phyloP scores from a whole-genome alignment of 30 jellyfish, hydroid and myxozoan genomes.

The Cassiopea andromeda region DNA sequence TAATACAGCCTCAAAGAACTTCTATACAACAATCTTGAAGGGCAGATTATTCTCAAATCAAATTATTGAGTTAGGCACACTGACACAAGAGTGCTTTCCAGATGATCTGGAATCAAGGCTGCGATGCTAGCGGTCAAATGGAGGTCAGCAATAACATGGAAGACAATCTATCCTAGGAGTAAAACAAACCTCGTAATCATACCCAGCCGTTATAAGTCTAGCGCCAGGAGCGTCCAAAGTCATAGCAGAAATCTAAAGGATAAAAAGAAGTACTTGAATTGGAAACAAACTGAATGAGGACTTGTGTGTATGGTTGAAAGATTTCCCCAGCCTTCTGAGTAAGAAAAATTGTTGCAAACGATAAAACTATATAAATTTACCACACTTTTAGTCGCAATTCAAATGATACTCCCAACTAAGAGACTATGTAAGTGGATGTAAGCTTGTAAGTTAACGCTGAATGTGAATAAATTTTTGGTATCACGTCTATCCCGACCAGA shows the following conservation, averaged over 20 bases:
- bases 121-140: neutral
- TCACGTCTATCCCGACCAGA: too few relatives aligned
- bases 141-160: neutral
- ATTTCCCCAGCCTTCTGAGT: too few relatives aligned
- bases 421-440: too few relatives aligned
- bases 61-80: neutral
- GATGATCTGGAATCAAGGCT: neutral
- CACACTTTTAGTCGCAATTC: too few relatives aligned
- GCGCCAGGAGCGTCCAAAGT: constrained; percentile 98
- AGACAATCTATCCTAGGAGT: neutral
- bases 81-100: neutral
- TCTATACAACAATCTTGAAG: neutral
- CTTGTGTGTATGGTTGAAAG: too few relatives aligned
- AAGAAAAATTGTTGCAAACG: too few relatives aligned
- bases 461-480: too few relatives aligned
- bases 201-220: constrained; percentile 90
- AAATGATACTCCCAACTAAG: too few relatives aligned
- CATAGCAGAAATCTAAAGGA: constrained; percentile 78
- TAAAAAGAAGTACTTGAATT: neutral
- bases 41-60: neutral
- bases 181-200: constrained; percentile 79
- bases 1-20: neutral
- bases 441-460: too few relatives aligned
- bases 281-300: neutral
- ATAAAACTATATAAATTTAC: too few relatives aligned